phyloP scores from a whole-genome alignment of 2,797 vertebrate species.

The Enteromius thamalakanensis region DNA sequence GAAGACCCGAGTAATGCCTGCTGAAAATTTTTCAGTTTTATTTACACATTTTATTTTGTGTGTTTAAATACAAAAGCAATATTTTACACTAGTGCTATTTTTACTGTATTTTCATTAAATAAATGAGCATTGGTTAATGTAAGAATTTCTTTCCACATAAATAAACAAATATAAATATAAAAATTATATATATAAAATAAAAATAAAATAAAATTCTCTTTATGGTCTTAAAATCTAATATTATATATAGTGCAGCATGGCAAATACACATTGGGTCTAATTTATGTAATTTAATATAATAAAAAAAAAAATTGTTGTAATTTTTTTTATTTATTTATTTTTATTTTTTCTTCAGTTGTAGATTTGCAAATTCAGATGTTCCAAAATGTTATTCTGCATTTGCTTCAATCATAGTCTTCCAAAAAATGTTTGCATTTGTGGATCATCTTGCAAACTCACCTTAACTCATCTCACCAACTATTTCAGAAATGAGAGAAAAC shows the following conservation, averaged over 20 bases:
- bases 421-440: conserved; percentile 5
- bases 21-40: background rate
- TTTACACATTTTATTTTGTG: background rate
- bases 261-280: background rate
- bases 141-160: background rate
- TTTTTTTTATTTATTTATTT: too few species aligned
- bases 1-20: background rate
- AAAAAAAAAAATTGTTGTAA: background rate
- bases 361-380: background rate
- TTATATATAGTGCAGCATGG: background rate
- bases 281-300: background rate
- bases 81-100: background rate
- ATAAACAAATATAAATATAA: background rate
- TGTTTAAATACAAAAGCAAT: background rate
- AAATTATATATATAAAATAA: too few species aligned
- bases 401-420: background rate
- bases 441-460: conserved; percentile 34
- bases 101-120: background rate
- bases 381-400: background rate
- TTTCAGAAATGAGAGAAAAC: conserved; percentile 50
- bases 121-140: background rate
- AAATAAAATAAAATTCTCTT: background rate
- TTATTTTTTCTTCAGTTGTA: background rate
- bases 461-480: conserved; percentile 14
- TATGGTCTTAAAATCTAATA: background rate